A percentile compares a stretch with the other conserved stretches of the same genome.
phyloP scores from a whole-genome alignment of 2,113 vertebrate genomes.

The Hypomesus transpacificus region DNA sequence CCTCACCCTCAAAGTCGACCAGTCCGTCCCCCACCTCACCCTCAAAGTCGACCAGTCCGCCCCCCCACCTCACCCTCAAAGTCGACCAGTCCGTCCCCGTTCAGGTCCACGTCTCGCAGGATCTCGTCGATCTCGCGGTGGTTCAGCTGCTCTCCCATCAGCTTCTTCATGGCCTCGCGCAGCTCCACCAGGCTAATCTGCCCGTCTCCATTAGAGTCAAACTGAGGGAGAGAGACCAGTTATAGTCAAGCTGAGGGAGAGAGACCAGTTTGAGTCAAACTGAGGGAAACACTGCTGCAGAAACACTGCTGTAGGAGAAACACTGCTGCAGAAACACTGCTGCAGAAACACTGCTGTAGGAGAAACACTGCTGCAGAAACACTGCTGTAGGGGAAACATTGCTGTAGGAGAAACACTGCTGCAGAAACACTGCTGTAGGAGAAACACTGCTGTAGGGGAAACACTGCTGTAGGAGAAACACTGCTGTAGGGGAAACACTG shows the following conservation, averaged over 20 bases:
- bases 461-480: no score
- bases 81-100: conserved; percentile 90
- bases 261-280: background rate
- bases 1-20: background rate
- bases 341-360: no score
- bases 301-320: no score
- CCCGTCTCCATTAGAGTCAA: conserved; percentile 90
- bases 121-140: conserved; percentile 92
- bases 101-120: conserved; percentile 90
- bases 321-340: no score
- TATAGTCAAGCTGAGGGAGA: background rate
- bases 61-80: conserved; percentile 82
- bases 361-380: no score
- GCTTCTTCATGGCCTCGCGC: conserved; percentile 89
- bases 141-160: conserved; percentile 91
- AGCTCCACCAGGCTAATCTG: conserved; percentile 88
- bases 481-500: no score
- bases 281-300: no score
- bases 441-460: no score
- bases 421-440: no score
- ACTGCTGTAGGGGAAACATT: no score
- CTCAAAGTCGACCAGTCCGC: background rate
- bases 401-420: no score
- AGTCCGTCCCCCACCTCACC: background rate
- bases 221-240: conserved; percentile 63